Evolutionary conservation across 2,797 vertebrate genomes (phyloP).

Genomic region (Pangasius mekongensis): DNA sequence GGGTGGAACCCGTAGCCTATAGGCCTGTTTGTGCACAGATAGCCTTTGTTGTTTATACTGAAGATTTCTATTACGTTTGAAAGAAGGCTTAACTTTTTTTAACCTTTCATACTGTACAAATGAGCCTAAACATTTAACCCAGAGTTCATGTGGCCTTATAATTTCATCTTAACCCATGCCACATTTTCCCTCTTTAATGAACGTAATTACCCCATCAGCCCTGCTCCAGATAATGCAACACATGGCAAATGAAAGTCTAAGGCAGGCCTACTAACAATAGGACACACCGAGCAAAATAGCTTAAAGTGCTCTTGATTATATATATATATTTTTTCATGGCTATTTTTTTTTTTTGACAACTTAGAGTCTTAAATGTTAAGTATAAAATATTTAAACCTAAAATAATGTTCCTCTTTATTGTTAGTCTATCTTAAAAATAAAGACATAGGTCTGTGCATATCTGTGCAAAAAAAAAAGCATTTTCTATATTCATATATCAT

Average conservation of each 20-base stretch:
- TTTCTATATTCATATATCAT: background rate
- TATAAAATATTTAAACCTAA: background rate
- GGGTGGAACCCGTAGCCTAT: background rate
- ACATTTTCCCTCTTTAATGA: conserved; percentile 53
- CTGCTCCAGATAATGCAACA: conserved; percentile 57
- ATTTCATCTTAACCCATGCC: conserved; percentile 45
- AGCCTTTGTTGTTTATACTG: background rate
- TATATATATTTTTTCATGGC: background rate
- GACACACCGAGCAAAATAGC: conserved; percentile 4
- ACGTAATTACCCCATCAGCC: conserved; percentile 56
- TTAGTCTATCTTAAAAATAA: background rate
- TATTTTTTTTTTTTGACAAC: background rate
- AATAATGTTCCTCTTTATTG: background rate
- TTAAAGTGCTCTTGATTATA: background rate
- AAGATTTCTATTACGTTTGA: background rate
- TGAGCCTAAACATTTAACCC: background rate
- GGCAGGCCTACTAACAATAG: conserved; percentile 39
- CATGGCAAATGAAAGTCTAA: conserved; percentile 52
- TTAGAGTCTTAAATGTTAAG: background rate
- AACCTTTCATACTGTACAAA: conserved; percentile 11
- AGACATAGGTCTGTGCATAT: too few relatives aligned
- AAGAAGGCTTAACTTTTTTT: background rate
- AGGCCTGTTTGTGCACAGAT: background rate
- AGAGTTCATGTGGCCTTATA: conserved; percentile 34
- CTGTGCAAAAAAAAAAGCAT: background rate